A percentile compares a stretch with the other conserved stretches of the same genome.
Evolutionary conservation across 2,797 vertebrate genomes (phyloP).

Genomic region (Rhabdomys pumilio): DNA sequence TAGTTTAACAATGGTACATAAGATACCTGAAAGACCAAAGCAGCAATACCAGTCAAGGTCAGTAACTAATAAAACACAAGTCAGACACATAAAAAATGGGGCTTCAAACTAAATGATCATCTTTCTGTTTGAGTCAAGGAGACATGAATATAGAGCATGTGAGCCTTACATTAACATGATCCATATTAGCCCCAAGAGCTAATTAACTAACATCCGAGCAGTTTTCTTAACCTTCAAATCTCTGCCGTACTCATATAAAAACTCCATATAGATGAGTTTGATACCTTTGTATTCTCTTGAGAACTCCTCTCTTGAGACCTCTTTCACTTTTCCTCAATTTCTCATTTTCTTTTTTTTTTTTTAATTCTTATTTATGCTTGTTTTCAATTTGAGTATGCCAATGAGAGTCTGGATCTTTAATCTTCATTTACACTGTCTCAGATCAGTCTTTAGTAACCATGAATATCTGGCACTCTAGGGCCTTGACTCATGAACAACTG

Average conservation of each 20-base stretch:
- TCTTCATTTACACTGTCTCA: background rate
- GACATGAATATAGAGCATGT: background rate
- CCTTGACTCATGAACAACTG: background rate
- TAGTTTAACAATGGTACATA: background rate
- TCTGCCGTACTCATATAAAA: background rate
- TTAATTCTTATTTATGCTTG: background rate
- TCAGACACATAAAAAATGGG: background rate
- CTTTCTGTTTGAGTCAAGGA: background rate
- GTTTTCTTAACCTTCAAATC: background rate
- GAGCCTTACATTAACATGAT: background rate
- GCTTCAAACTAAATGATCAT: background rate
- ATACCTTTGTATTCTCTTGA: background rate
- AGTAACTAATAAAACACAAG: background rate
- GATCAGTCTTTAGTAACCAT: background rate
- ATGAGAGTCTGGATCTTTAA: background rate
- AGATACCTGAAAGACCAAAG: background rate
- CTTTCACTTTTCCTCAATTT: background rate
- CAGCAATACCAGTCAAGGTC: background rate
- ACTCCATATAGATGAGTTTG: background rate
- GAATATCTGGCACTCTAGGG: background rate
- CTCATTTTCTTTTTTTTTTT: background rate
- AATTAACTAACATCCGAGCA: background rate
- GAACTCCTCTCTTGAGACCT: background rate
- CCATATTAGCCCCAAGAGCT: background rate
- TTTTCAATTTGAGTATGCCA: background rate